phyloP scores from a whole-genome alignment of 2,797 vertebrate species.

The Mycteria americana region DNA sequence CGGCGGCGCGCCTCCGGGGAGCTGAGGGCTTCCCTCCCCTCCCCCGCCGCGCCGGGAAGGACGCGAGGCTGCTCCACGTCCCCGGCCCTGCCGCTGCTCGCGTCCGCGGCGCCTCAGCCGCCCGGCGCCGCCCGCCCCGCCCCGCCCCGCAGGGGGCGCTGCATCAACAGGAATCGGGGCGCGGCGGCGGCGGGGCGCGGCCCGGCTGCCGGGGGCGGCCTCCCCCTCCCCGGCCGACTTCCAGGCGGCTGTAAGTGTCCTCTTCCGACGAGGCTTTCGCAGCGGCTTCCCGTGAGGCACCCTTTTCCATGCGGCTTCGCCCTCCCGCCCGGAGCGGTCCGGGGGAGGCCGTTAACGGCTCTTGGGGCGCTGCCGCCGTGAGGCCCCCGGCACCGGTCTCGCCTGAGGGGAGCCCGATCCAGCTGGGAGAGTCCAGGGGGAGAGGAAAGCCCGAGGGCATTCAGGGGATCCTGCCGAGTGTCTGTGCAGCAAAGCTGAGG shows the following conservation, averaged over 20 bases:
- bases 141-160: slow-evolving; percentile 58
- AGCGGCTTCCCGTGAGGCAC: neutral
- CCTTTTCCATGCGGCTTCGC: neutral
- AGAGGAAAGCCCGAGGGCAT: neutral
- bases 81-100: neutral
- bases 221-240: neutral
- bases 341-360: neutral
- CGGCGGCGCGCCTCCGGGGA: neutral
- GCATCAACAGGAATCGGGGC: slow-evolving; percentile 6
- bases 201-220: too few relatives aligned
- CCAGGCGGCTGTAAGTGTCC: too few relatives aligned
- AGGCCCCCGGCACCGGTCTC: neutral
- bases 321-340: too few relatives aligned
- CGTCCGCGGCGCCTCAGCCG: neutral
- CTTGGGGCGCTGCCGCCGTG: neutral
- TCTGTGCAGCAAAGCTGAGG: neutral
- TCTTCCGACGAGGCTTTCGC: too few relatives aligned
- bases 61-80: rapidly evolving
- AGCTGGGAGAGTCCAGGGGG: rapidly evolving
- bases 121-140: neutral
- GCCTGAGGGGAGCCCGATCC: too few relatives aligned
- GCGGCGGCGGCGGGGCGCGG: neutral
- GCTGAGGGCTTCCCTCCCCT: neutral
- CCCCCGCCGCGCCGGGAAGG: neutral
- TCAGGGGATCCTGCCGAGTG: rapidly evolving